phyloP scores from a whole-genome alignment of 2,888 invertebrate species.

The Papilio protenor region DNA sequence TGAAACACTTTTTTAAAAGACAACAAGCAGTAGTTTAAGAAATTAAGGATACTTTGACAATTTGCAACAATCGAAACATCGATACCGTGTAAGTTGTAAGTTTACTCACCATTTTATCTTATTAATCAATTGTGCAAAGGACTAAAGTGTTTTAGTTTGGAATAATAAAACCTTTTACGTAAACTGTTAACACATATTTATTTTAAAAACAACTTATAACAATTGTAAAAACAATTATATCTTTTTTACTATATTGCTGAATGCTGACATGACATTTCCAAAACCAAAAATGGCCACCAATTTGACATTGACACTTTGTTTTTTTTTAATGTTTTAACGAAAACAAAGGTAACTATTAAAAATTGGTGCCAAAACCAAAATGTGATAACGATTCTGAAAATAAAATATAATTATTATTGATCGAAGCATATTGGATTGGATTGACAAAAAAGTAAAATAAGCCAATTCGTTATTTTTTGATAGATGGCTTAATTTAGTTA shows the following conservation, averaged over 20 bases:
- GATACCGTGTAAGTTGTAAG: neutral
- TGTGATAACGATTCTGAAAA: neutral
- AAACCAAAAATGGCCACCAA: conserved; percentile 23
- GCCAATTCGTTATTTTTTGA: too few species aligned
- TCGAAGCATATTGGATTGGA: too few species aligned
- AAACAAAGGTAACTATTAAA: too few species aligned
- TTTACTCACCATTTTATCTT: conserved; percentile 25
- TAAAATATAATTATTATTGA: too few species aligned
- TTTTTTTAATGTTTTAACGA: too few species aligned
- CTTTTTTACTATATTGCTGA: conserved; percentile 11
- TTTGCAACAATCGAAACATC: neutral
- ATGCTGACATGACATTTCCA: neutral
- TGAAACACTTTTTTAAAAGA: neutral
- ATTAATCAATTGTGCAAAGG: neutral
- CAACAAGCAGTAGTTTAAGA: too few species aligned
- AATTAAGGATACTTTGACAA: neutral
- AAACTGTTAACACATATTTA: conserved; percentile 8
- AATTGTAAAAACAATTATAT: neutral
- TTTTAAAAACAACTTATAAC: neutral
- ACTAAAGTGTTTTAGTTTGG: neutral
- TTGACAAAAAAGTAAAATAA: too few species aligned
- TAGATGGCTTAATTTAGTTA: too few species aligned
- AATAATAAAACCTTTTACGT: neutral
- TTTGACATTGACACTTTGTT: conserved; percentile 2
- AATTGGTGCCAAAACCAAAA: neutral